Percentiles rank a stretch among this genome's conserved stretches.
phyloP scores from a whole-genome alignment of 2,113 vertebrate species.

The Lagenorhynchus albirostris region DNA sequence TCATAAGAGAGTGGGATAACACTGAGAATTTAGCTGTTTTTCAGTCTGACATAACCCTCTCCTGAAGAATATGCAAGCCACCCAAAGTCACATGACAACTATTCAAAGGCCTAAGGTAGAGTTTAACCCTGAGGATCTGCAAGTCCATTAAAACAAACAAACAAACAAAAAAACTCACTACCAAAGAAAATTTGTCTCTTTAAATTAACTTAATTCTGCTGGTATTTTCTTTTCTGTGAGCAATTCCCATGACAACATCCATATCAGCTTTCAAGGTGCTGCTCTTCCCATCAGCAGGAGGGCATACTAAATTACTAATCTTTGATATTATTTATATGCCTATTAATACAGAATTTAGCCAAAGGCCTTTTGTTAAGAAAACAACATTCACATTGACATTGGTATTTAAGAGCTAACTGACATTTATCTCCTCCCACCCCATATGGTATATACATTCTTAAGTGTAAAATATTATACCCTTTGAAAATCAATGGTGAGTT shows the following conservation, averaged over 20 bases:
- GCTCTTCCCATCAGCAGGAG: neutral
- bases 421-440: neutral
- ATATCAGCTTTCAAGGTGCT: neutral
- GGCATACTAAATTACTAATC: neutral
- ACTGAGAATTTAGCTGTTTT: neutral
- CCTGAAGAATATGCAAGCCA: neutral
- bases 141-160: neutral
- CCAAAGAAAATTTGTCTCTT: neutral
- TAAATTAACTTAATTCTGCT: neutral
- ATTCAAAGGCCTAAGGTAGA: neutral
- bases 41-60: neutral
- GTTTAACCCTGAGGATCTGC: neutral
- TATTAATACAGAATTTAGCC: neutral
- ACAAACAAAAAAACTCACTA: neutral
- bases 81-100: neutral
- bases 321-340: neutral
- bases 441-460: neutral
- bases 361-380: neutral
- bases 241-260: neutral
- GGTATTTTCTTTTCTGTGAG: neutral
- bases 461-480: neutral
- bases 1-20: neutral
- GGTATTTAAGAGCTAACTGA: neutral
- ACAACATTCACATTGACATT: neutral
- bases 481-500: neutral